phyloP scores from a whole-genome alignment of 2,113 vertebrate species.

The Tricholaema leucomelas region DNA sequence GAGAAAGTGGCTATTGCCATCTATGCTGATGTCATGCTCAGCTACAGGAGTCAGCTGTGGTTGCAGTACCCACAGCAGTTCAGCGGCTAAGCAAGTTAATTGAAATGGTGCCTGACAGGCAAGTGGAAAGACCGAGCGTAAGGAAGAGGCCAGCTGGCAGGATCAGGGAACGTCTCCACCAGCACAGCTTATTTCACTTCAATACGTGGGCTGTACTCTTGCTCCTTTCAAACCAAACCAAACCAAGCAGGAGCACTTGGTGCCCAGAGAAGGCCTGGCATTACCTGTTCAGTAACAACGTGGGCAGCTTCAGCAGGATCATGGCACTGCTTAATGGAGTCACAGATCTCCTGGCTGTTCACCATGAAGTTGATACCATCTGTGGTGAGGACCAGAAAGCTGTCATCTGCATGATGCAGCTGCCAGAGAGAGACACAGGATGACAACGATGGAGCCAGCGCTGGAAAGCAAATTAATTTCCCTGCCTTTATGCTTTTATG shows the following conservation, averaged over 20 bases:
- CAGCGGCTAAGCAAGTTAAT: neutral
- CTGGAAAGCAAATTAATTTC: neutral
- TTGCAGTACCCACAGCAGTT: neutral
- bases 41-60: neutral
- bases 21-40: neutral
- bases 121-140: neutral
- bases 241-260: neutral
- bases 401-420: conserved; percentile 88
- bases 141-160: neutral
- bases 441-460: fast-evolving
- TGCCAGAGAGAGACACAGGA: conserved; percentile 50
- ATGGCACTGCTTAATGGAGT: conserved; percentile 91
- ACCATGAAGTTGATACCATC: conserved; percentile 98
- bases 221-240: fast-evolving
- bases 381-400: conserved; percentile 95
- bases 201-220: neutral
- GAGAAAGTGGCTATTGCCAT: neutral
- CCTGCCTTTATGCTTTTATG: neutral
- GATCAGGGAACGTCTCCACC: neutral
- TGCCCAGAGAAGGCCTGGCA: neutral
- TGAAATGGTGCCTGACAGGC: neutral
- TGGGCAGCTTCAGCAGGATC: conserved; percentile 93
- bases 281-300: conserved; percentile 93
- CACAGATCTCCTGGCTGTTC: conserved; percentile 97
- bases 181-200: neutral